phyloP scores from a whole-genome alignment of 2,113 vertebrate genomes.

The Elaphurus davidianus region DNA sequence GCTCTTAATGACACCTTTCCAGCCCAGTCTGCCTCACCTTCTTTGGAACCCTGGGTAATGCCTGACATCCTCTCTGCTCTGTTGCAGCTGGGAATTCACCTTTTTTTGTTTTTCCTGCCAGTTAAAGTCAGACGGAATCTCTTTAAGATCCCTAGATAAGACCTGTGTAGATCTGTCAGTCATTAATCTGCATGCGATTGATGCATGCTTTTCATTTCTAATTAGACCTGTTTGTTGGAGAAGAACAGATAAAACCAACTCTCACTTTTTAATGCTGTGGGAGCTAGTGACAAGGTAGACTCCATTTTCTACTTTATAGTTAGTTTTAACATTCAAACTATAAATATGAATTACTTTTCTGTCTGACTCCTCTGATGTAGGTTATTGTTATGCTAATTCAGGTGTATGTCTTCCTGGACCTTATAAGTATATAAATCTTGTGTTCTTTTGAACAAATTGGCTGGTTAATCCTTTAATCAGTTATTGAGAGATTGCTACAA shows the following conservation, averaged over 20 bases:
- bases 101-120: neutral
- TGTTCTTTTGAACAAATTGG: conserved; percentile 74
- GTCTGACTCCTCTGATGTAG: conserved; percentile 20
- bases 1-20: neutral
- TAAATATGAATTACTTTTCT: conserved; percentile 55
- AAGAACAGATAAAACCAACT: neutral
- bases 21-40: neutral
- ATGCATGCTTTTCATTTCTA: conserved; percentile 36
- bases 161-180: conserved; percentile 21
- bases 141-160: conserved; percentile 33
- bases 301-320: neutral
- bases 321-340: conserved; percentile 51
- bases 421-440: conserved; percentile 66
- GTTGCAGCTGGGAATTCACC: neutral
- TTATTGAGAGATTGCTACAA: conserved; percentile 69
- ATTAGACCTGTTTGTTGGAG: conserved; percentile 49
- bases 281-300: neutral
- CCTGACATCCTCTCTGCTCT: neutral
- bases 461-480: conserved; percentile 75
- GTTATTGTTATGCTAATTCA: conserved; percentile 72
- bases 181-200: neutral
- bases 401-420: conserved; percentile 38
- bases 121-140: conserved; percentile 16
- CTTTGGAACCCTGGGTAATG: neutral
- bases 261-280: neutral